A percentile compares a stretch with the other conserved stretches of the same genome.
phyloP scores from a whole-genome alignment of 2,888 invertebrate genomes.

The Steinernema scapterisci region DNA sequence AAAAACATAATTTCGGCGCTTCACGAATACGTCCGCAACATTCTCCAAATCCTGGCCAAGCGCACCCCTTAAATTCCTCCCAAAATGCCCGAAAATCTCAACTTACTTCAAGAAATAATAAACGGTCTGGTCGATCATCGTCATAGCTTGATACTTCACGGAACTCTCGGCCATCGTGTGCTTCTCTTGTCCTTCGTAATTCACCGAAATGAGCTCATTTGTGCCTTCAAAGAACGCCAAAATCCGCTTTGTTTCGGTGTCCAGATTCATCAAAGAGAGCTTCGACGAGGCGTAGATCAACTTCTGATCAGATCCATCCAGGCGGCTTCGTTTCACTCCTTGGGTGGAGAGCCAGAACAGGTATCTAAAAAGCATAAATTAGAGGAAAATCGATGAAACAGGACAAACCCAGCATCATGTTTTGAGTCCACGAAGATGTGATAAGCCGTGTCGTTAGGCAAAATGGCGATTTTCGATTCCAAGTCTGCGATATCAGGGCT shows the following conservation, averaged over 20 bases:
- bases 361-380: conserved; percentile 37
- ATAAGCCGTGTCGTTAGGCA: conserved; percentile 17
- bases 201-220: conserved; percentile 34
- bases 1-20: too few relatives aligned
- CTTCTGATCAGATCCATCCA: conserved; percentile 43
- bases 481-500: conserved; percentile 38
- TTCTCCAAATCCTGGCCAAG: too few relatives aligned
- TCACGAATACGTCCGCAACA: too few relatives aligned
- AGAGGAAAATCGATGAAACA: not conserved
- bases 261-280: conserved; percentile 39
- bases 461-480: not conserved
- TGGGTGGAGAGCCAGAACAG: conserved; percentile 47
- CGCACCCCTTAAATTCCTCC: too few relatives aligned
- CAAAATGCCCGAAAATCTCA: too few relatives aligned
- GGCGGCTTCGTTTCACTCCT: conserved; percentile 43
- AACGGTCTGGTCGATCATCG: not conserved
- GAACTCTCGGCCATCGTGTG: conserved; percentile 29
- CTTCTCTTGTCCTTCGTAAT: conserved; percentile 44
- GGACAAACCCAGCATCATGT: conserved; percentile 16
- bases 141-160: conserved; percentile 8
- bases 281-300: conserved; percentile 35
- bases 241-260: conserved; percentile 39
- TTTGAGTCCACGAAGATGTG: conserved; percentile 33
- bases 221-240: conserved; percentile 40
- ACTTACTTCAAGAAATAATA: conserved; percentile 17